Evolutionary conservation across 2,797 vertebrate genomes (phyloP).

Genomic region (Urosaurus nigricauda): DNA sequence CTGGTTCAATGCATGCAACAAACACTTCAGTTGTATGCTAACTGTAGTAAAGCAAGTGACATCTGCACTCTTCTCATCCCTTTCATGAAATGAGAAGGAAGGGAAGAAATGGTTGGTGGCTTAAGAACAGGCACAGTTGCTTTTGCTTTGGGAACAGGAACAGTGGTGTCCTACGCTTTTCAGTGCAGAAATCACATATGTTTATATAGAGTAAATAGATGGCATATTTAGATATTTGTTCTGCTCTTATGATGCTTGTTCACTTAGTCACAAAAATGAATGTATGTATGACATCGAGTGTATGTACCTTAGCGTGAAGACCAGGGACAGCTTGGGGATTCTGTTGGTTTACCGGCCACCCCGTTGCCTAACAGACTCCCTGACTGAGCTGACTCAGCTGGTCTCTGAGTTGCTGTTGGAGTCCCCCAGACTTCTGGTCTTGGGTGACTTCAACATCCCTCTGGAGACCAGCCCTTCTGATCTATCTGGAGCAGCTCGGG

Average conservation of each 20-base stretch:
- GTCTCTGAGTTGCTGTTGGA: too few relatives aligned
- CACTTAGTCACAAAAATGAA: neutral
- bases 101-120: neutral
- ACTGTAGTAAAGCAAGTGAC: neutral
- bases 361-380: too few relatives aligned
- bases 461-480: too few relatives aligned
- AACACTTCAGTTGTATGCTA: neutral
- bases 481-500: too few relatives aligned
- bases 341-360: too few relatives aligned
- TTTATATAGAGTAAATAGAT: neutral
- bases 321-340: too few relatives aligned
- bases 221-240: neutral
- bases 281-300: too few relatives aligned
- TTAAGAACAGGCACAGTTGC: neutral
- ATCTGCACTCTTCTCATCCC: neutral
- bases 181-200: neutral
- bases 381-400: too few relatives aligned
- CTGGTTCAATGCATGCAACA: neutral
- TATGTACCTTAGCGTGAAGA: too few relatives aligned
- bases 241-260: neutral
- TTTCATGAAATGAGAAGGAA: neutral
- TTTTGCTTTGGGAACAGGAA: neutral
- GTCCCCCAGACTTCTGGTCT: too few relatives aligned
- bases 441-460: too few relatives aligned
- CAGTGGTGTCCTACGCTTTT: neutral